Base-by-base conservation (phyloP, 2,113 vertebrate genomes). In the Psittacus erithacus region DNA sequence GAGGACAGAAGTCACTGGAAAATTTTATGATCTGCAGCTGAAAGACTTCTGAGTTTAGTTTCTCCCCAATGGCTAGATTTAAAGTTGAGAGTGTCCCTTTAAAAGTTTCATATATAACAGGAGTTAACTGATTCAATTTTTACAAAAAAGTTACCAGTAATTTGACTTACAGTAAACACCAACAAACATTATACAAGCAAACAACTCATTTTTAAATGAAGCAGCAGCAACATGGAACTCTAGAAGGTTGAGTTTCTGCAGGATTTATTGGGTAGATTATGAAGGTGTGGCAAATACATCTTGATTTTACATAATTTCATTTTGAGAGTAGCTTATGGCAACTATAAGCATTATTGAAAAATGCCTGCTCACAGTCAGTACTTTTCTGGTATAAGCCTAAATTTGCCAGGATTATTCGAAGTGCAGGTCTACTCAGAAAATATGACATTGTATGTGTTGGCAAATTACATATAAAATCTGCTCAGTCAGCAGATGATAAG, bases 241-340 rank as follows among this genome's bases (percentile, higher is more conserved):
- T 93, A 85, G 73, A 96, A 75, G 23, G 77, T 90, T 96, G 80
- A 77, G 25, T 95, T 92, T 97, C 92, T 96, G 86, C 86, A 97
- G 92, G 89, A 97, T 97, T 98, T 98, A 98, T 98, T 98, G 96
- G 94, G 96, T 97, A 96, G 95, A 97, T 96, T 93, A 97, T 83
- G 88, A 96, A 94, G 96, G 71, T 93, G 82, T 94, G 85, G 95
- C 88, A 97, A 97, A 96, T 97, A 98, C 94, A 97, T 22, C 83
- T 46, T 88, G 78, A 91, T 88, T 95, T 98, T 95, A 98, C 93
- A 97, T 95, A 89, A 97, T 96, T 96, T 97, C 91, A 22, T 92
- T 92, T 47, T 16, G 7, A 81, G 55, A 97, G 46, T 86, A 93
- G 82, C 55, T 96, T 96, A 95, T 31, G 27, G 79, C 92, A 96